Evolutionary conservation across 2,113 vertebrate species (phyloP).

Genomic region (Gyps fulvus): DNA sequence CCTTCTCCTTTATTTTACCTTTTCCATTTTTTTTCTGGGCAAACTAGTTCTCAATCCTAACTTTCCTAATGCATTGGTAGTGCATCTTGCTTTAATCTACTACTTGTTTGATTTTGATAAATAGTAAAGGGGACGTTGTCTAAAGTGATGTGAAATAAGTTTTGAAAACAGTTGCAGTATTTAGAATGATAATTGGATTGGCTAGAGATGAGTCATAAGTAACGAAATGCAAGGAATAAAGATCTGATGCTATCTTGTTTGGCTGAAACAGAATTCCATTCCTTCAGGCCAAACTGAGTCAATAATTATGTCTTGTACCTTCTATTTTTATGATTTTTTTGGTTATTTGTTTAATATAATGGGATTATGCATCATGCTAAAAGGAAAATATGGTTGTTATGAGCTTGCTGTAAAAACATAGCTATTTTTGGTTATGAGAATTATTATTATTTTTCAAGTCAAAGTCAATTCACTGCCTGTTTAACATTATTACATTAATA

Average conservation of each 20-base stretch:
- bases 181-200: slow-evolving; percentile 24
- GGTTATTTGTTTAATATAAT: not conserved
- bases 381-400: not conserved
- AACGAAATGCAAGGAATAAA: slow-evolving; percentile 23
- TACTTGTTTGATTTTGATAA: not conserved
- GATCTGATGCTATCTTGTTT: slow-evolving; percentile 29
- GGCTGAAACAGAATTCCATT: not conserved
- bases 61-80: not conserved
- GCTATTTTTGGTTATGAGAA: slow-evolving; percentile 1
- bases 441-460: not conserved
- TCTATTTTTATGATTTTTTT: not conserved
- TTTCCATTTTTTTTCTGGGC: not conserved
- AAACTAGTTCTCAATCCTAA: not conserved
- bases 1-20: not conserved
- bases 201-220: slow-evolving; percentile 39
- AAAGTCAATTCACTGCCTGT: not conserved
- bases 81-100: not conserved
- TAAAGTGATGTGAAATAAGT: not conserved
- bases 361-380: not conserved
- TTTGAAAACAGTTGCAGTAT: slow-evolving; percentile 23
- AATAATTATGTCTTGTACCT: slow-evolving; percentile 24
- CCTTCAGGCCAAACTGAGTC: not conserved
- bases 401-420: not conserved
- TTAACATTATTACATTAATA: not conserved
- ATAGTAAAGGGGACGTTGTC: not conserved